Percentiles rank a stretch among this genome's conserved stretches.
phyloP scores from a whole-genome alignment of 2,113 vertebrate genomes.

The Myxocyprinus asiaticus region DNA sequence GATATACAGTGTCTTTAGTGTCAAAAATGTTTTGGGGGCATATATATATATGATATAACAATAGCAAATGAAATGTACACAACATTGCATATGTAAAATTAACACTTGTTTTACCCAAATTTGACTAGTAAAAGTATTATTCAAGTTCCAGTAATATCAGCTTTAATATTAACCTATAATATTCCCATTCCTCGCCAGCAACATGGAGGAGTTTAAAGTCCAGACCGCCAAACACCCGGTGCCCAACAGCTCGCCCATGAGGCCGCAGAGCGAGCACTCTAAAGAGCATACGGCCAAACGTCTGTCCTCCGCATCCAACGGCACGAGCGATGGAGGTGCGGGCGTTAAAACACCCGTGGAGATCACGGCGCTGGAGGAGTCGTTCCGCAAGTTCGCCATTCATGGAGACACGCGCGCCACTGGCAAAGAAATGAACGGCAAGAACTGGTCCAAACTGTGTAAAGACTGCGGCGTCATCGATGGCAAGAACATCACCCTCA shows the following conservation, averaged over 20 bases:
- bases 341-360: conserved; percentile 78
- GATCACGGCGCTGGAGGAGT: conserved; percentile 87
- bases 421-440: conserved; percentile 92
- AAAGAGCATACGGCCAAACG: conserved; percentile 72
- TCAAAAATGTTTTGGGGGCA: too few relatives aligned
- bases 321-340: conserved; percentile 75
- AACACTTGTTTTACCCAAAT: too few relatives aligned
- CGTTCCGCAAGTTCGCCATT: conserved; percentile 90
- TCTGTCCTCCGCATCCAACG: conserved; percentile 81
- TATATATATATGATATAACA: too few relatives aligned
- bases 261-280: conserved; percentile 70
- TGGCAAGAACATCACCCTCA: conserved; percentile 88
- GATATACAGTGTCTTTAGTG: too few relatives aligned
- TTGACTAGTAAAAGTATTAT: too few relatives aligned
- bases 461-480: conserved; percentile 93
- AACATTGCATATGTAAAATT: too few relatives aligned
- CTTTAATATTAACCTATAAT: not conserved
- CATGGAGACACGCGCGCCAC: conserved; percentile 92
- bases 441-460: conserved; percentile 97
- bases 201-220: conserved; percentile 76
- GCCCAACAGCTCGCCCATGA: conserved; percentile 63
- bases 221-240: conserved; percentile 75
- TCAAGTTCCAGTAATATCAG: too few relatives aligned
- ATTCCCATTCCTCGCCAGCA: conserved; percentile 59
- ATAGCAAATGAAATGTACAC: too few relatives aligned